phyloP scores from a whole-genome alignment of 2,113 vertebrate species.

The Perca schrenkii region DNA sequence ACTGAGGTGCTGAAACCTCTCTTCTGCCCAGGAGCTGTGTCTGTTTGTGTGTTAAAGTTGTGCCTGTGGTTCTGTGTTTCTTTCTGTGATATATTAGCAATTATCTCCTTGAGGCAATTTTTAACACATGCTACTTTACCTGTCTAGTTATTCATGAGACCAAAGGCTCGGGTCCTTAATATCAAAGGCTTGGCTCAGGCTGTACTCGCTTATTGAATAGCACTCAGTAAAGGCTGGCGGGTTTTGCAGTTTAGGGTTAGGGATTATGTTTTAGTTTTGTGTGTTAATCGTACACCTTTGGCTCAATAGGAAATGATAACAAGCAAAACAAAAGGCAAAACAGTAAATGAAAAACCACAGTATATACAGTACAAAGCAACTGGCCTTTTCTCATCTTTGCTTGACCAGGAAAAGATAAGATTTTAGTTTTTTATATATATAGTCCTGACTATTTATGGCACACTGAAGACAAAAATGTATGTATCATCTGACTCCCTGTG shows the following conservation, averaged over 20 bases:
- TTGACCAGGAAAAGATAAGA: background rate
- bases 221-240: slow-evolving; percentile 5
- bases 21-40: slow-evolving; percentile 40
- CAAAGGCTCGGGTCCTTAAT: slow-evolving; percentile 59
- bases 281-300: slow-evolving; percentile 25
- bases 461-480: background rate
- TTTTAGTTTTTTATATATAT: background rate
- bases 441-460: background rate
- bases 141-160: slow-evolving; percentile 58
- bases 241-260: slow-evolving; percentile 31
- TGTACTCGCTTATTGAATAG: slow-evolving; percentile 41
- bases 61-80: slow-evolving; percentile 30
- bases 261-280: slow-evolving; percentile 41
- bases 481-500: background rate
- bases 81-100: slow-evolving; percentile 50
- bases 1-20: slow-evolving; percentile 70
- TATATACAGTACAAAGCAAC: background rate
- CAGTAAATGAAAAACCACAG: background rate
- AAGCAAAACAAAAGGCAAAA: slow-evolving; percentile 10
- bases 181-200: slow-evolving; percentile 59
- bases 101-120: slow-evolving; percentile 51
- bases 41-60: slow-evolving; percentile 38
- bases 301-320: slow-evolving; percentile 19
- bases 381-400: background rate
- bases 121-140: slow-evolving; percentile 56